These are phyloP conservation scores for Pedionomus torquatus DNA, from an alignment of 2,113 vertebrate genomes.

Conservation along the genomic window DNA sequence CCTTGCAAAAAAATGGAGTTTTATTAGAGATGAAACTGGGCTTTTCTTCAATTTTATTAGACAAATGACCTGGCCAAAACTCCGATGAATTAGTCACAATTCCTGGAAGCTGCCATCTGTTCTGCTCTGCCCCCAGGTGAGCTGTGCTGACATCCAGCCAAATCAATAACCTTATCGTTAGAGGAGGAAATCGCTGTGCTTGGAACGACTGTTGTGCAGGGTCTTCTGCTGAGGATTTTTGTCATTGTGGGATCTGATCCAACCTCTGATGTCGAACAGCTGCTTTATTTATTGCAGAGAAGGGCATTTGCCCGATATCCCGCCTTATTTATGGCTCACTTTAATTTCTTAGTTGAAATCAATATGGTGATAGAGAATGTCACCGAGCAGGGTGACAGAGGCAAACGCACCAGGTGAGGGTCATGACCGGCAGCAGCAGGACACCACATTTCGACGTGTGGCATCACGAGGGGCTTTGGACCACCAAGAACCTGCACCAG, in stretches of 20 bases:
- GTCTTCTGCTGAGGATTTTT: neutral
- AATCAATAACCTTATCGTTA: neutral
- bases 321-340: neutral
- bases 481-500: neutral
- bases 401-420: neutral
- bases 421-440: neutral
- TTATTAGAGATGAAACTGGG: neutral
- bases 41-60: neutral
- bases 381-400: neutral
- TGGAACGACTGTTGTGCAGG: neutral
- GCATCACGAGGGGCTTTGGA: neutral
- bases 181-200: neutral
- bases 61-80: neutral
- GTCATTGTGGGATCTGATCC: neutral
- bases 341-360: neutral
- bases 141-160: neutral
- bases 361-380: neutral
- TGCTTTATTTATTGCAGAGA: neutral
- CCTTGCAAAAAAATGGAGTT: neutral
- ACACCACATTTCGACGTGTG: neutral
- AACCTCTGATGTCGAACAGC: neutral
- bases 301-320: neutral
- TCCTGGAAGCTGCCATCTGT: conserved; percentile 13
- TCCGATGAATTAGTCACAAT: neutral
- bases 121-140: neutral